Evolutionary conservation across 2,888 invertebrate genomes (phyloP).

Genomic region (Drosophila paranaensis): DNA sequence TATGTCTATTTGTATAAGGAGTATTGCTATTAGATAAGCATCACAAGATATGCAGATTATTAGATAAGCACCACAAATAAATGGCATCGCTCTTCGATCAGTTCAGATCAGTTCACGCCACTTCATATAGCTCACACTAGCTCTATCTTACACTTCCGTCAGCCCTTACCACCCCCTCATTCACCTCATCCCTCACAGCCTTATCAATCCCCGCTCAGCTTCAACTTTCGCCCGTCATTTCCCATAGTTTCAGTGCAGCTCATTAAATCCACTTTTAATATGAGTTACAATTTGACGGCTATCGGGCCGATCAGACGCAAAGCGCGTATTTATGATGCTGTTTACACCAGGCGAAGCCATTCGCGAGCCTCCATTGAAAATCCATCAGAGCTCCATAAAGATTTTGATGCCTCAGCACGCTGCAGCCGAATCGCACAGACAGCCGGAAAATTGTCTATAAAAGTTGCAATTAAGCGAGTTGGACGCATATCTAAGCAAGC

Average conservation of each 20-base stretch:
- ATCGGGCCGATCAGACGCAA: slow-evolving; percentile 37
- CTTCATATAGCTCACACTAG: too few relatives aligned
- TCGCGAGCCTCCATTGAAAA: slow-evolving; percentile 50
- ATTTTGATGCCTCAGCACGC: slow-evolving; percentile 50
- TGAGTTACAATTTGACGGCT: slow-evolving; percentile 43
- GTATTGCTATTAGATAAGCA: too few relatives aligned
- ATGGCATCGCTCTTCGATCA: too few relatives aligned
- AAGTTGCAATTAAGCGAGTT: slow-evolving; percentile 74
- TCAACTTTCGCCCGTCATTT: slow-evolving; percentile 30
- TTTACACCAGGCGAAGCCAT: slow-evolving; percentile 48
- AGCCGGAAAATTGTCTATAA: slow-evolving; percentile 68
- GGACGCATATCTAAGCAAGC: slow-evolving; percentile 72
- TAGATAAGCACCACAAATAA: too few relatives aligned
- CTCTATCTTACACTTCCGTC: too few relatives aligned
- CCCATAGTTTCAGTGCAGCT: slow-evolving; percentile 9
- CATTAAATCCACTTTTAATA: slow-evolving; percentile 27
- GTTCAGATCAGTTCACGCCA: too few relatives aligned
- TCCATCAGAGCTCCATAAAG: slow-evolving; percentile 55
- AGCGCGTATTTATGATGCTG: slow-evolving; percentile 63
- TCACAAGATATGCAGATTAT: too few relatives aligned
- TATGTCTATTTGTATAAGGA: too few relatives aligned
- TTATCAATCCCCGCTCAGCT: slow-evolving; percentile 2
- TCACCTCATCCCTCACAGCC: too few relatives aligned
- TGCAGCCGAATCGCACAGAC: slow-evolving; percentile 36
- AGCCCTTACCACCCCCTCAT: too few relatives aligned